Base-by-base conservation (phyloP, 2,797 vertebrate genomes). In the Nothura maculosa region DNA sequence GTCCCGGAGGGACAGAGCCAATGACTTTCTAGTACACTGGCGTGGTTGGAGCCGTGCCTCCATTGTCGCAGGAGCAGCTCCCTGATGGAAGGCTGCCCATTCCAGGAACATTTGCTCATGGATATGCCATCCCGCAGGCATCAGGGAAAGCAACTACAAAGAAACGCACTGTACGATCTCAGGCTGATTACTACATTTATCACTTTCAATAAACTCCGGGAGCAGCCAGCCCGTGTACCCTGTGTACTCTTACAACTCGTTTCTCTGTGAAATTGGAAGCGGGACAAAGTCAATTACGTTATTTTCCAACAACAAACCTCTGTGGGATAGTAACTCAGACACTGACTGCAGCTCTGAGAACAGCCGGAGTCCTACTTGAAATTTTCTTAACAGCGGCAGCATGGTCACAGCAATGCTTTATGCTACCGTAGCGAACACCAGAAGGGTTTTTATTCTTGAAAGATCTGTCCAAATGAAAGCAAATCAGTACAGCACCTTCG, bases 241-340 rank as follows among this genome's bases (percentile, higher is more conserved):
- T 15, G 68, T 0, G 40, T 89, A 54, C 95, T 88, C 91, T 61
- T 18, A 38, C 61, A 66, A 61, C 81, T 84, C 24, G 1, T 81
- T 93, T 70, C 92, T 72, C 91, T 67, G 78, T 30, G 81, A 93
- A 93, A 92, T 28, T 81, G 89, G 91, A 95, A 93, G 30, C 5
- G 2, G 79, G 91, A 96, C 93, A 87, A 92, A 94, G 93, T 70
- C 69, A 93, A 83, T 96, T 92, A 90, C 3, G 6, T 73, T 84
- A 48, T 93, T 95, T 94, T 93, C 90, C 93, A 83, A 10, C 81
- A 87, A 64, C 79, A 61, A 88, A 62, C 67, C 92, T 91, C 89
- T 15, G 62, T 48, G 90, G 91, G 72, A 87, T 72, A 82, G 83
- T 82, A 83, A 93, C 66, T 94, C 82, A 85, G 90, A 79, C 58